phyloP scores from a whole-genome alignment of 2,888 invertebrate genomes.

The Trissoscelio sp. region DNA sequence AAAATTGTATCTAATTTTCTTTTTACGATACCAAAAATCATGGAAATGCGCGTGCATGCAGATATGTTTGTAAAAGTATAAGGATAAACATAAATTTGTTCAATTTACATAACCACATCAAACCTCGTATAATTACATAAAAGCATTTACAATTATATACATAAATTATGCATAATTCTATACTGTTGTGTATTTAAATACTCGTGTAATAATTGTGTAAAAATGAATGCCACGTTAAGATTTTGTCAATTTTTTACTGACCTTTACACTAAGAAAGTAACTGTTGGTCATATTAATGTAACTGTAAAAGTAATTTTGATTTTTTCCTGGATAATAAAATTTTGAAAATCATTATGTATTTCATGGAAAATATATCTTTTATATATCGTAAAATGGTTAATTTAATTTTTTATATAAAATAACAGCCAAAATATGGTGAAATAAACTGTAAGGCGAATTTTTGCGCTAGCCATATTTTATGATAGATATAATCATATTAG shows the following conservation, averaged over 20 bases:
- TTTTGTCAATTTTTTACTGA: slow-evolving; percentile 15
- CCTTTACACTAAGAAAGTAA: slow-evolving; percentile 15
- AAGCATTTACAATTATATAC: slow-evolving; percentile 22
- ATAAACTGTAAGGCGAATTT: no score
- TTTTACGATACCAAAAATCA: slow-evolving; percentile 13
- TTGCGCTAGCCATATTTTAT: no score
- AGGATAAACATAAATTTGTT: slow-evolving; percentile 7
- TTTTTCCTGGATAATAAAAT: no score
- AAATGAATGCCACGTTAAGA: slow-evolving; percentile 23
- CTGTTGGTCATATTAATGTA: no score
- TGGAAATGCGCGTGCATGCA: not conserved
- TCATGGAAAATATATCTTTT: no score
- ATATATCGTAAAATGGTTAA: no score
- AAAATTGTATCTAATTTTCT: not conserved
- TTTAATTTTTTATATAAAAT: no score
- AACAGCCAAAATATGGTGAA: no score
- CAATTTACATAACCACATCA: slow-evolving; percentile 38
- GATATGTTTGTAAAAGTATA: not conserved
- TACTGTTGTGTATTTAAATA: not conserved
- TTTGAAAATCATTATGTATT: no score
- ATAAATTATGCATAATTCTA: slow-evolving; percentile 19
- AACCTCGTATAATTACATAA: slow-evolving; percentile 30
- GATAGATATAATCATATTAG: no score
- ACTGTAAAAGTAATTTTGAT: no score
- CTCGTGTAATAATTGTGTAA: slow-evolving; percentile 7